Evolutionary conservation across 2,888 invertebrate genomes (phyloP).

Genomic region (Drosophila suboccidentalis): DNA sequence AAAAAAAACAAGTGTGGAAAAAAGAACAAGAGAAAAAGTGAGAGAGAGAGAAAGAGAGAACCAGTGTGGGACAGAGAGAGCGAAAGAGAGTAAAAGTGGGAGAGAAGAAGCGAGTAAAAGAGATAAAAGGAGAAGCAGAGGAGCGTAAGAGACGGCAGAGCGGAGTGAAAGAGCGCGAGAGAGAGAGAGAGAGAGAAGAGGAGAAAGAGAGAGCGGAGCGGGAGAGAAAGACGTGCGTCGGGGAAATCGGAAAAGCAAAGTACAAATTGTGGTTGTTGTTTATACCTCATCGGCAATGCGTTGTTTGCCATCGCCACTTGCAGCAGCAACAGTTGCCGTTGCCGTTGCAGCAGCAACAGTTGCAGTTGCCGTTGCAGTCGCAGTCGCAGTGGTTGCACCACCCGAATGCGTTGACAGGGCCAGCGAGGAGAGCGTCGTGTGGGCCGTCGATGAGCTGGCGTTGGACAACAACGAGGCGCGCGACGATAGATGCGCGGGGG

Average conservation of each 20-base stretch:
- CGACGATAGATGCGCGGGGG: conserved; percentile 86
- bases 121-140: background rate
- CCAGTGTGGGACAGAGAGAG: background rate
- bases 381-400: background rate
- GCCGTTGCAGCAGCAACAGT: conserved; percentile 3
- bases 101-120: background rate
- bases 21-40: background rate
- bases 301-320: conserved; percentile 26
- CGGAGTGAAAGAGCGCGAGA: conserved; percentile 2
- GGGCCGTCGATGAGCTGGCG: conserved; percentile 79
- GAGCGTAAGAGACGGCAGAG: too few relatives aligned
- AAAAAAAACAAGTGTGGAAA: background rate
- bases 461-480: conserved; percentile 81
- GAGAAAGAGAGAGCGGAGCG: background rate
- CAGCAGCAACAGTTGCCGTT: background rate
- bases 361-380: background rate
- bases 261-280: conserved; percentile 36
- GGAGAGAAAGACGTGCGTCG: background rate
- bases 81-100: too few relatives aligned
- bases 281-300: conserved; percentile 61
- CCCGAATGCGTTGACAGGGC: conserved; percentile 10
- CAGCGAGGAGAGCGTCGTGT: conserved; percentile 70
- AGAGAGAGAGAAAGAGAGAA: background rate
- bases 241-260: conserved; percentile 14
- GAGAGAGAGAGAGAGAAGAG: background rate